Conservation (phyloP, 2,113 vertebrate species). For the Loxodonta africana region DNA sequence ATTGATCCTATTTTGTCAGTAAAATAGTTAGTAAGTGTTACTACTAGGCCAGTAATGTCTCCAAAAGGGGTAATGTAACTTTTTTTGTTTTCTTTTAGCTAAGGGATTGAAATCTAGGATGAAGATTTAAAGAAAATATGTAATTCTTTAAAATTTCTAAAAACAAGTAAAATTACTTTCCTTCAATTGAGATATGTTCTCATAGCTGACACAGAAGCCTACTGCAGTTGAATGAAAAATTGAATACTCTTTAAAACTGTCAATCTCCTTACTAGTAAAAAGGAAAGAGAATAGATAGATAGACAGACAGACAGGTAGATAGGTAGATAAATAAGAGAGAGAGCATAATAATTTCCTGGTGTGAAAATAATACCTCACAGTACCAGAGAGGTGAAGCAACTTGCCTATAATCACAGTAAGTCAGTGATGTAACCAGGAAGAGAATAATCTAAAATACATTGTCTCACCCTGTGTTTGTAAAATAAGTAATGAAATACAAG, state of each 20-base stretch:
- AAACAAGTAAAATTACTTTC: neutral
- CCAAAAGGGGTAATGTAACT: neutral
- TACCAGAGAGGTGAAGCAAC: neutral
- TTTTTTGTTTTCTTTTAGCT: neutral
- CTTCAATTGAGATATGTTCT: neutral
- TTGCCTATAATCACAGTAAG: neutral
- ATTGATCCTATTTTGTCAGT: slow-evolving; percentile 83
- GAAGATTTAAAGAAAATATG: neutral
- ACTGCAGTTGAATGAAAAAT: neutral
- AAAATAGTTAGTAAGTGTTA: slow-evolving; percentile 79
- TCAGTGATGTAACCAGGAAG: neutral
- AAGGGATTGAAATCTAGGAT: neutral
- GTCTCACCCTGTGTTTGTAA: neutral
- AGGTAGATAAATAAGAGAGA: neutral
- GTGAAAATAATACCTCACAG: neutral
- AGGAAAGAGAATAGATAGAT: neutral
- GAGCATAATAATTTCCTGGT: neutral
- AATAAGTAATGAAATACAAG: neutral
- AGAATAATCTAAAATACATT: neutral
- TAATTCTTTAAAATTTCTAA: slow-evolving; percentile 13
- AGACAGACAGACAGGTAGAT: neutral
- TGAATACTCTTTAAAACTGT: neutral
- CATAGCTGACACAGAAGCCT: neutral
- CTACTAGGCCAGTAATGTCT: slow-evolving; percentile 61
- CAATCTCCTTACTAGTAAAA: neutral